Conservation (phyloP, 2,113 vertebrate genomes). For the Carassius auratus region DNA sequence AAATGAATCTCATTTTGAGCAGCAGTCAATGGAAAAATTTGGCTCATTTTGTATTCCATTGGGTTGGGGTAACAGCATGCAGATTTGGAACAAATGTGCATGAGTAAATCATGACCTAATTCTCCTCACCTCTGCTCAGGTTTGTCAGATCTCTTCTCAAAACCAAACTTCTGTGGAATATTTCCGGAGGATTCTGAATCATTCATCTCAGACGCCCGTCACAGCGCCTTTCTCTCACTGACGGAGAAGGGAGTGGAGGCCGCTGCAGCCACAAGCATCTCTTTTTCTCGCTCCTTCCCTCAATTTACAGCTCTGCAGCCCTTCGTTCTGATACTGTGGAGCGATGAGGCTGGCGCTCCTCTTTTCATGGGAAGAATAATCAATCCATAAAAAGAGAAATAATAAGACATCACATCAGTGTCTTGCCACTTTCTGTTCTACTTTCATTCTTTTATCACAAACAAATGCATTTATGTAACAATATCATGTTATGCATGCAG, state of each 20-base stretch:
- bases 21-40: not conserved
- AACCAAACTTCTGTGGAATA: constrained; percentile 70
- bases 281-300: constrained; percentile 65
- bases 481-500: not conserved
- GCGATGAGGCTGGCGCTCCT: constrained; percentile 62
- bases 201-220: constrained; percentile 63
- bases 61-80: no score
- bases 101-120: not conserved
- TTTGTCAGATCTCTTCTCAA: constrained; percentile 62
- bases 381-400: constrained; percentile 51
- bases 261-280: constrained; percentile 54
- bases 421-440: not conserved
- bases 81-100: not conserved
- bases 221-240: constrained; percentile 69
- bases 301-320: constrained; percentile 69
- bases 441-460: constrained; percentile 26
- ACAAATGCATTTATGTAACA: constrained; percentile 18
- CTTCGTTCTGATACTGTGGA: constrained; percentile 76
- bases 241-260: constrained; percentile 72
- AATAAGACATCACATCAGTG: not conserved
- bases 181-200: constrained; percentile 24
- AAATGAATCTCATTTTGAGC: not conserved
- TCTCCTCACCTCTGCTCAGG: constrained; percentile 50
- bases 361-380: constrained; percentile 73
- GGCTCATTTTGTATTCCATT: not conserved